These are phyloP conservation scores for Argyrosomus japonicus DNA, from an alignment of 2,113 vertebrate species.

Conservation along the genomic window DNA sequence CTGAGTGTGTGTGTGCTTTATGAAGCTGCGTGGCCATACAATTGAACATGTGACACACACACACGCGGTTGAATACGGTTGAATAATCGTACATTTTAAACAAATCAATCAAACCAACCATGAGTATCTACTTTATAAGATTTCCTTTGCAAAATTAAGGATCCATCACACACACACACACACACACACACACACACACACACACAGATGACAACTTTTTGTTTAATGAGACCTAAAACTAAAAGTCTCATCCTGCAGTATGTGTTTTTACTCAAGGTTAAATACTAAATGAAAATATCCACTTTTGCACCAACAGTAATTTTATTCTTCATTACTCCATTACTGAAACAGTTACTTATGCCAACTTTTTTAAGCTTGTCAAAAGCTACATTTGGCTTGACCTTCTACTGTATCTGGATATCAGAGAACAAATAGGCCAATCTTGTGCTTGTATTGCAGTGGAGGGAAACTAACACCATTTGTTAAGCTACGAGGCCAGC, in stretches of 20 bases:
- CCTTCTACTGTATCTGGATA: slow-evolving; percentile 43
- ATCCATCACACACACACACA: background rate
- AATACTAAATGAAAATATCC: background rate
- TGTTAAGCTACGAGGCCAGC: slow-evolving; percentile 17
- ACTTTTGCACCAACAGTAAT: background rate
- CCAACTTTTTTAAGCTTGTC: background rate
- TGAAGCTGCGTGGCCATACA: slow-evolving; percentile 1
- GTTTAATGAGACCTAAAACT: background rate
- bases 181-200: background rate
- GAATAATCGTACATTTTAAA: background rate
- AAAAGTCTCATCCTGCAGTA: background rate
- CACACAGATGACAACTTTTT: no score
- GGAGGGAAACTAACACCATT: slow-evolving; percentile 60
- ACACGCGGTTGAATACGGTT: background rate
- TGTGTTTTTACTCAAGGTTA: background rate
- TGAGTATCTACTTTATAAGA: background rate
- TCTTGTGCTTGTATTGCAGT: slow-evolving; percentile 40
- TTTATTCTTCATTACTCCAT: background rate
- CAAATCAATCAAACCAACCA: background rate
- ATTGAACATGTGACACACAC: slow-evolving; percentile 23
- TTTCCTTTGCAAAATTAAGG: no score
- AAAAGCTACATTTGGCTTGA: slow-evolving; percentile 14
- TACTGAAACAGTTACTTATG: background rate
- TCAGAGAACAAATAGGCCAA: slow-evolving; percentile 55
- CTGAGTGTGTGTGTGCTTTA: background rate